Percentiles rank a stretch among this genome's conserved stretches.
Evolutionary conservation across 2,113 vertebrate genomes (phyloP).

Genomic region (Acrocephalus arundinaceus): DNA sequence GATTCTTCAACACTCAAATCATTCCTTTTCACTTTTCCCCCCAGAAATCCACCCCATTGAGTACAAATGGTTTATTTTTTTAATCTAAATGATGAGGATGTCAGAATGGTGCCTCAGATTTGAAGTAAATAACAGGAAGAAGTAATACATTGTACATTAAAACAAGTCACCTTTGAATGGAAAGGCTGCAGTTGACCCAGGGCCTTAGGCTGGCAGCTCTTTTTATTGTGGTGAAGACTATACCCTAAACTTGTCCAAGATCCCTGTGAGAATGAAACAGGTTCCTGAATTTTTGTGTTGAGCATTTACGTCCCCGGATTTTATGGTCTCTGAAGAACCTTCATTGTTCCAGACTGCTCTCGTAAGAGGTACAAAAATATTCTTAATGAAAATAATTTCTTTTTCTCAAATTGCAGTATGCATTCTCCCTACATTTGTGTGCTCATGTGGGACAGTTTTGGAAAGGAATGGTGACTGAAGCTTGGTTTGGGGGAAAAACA

Average conservation of each 20-base stretch:
- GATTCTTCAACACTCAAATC: neutral
- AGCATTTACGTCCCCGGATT: neutral
- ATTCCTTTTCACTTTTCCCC: neutral
- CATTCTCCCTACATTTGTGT: neutral
- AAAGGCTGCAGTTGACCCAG: neutral
- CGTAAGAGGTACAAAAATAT: accelerated
- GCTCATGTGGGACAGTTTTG: neutral
- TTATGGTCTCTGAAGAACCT: neutral
- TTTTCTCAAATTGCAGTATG: neutral
- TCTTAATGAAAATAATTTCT: neutral
- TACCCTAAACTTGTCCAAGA: neutral
- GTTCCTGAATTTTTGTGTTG: neutral
- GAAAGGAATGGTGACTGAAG: neutral
- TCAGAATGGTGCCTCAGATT: neutral
- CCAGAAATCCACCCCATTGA: neutral
- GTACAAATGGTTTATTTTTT: neutral
- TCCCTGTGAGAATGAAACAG: neutral
- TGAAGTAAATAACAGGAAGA: neutral
- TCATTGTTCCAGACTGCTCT: neutral
- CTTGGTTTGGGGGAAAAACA: neutral
- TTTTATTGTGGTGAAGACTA: neutral
- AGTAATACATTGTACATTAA: neutral
- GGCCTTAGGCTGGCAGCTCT: neutral
- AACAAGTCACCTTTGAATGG: neutral
- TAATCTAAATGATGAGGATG: neutral